Evolutionary conservation across 2,113 vertebrate species (phyloP).

Genomic region (Phyllopteryx taeniolatus): DNA sequence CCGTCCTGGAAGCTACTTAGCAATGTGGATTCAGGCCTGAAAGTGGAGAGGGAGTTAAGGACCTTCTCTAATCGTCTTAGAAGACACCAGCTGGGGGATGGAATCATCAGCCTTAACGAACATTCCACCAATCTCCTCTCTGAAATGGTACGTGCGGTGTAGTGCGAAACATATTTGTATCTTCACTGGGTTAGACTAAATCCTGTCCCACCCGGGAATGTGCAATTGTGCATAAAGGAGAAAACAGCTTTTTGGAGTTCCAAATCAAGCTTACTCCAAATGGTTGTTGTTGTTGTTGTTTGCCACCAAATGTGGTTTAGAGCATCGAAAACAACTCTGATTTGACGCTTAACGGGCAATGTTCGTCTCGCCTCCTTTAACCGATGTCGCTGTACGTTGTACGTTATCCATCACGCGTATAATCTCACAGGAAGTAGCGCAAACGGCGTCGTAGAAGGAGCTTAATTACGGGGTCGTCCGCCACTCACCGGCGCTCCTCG

Average conservation of each 20-base stretch:
- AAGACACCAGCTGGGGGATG: constrained; percentile 77
- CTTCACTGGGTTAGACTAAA: background rate
- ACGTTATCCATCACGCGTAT: too few species aligned
- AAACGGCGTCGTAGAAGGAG: too few species aligned
- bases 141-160: constrained; percentile 63
- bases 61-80: constrained; percentile 78
- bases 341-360: too few species aligned
- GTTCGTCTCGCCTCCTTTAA: too few species aligned
- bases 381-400: too few species aligned
- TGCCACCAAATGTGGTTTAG: background rate
- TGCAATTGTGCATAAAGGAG: background rate
- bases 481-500: too few species aligned
- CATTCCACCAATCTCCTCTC: constrained; percentile 79
- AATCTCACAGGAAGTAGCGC: too few species aligned
- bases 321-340: background rate
- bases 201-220: background rate
- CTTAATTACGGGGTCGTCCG: too few species aligned
- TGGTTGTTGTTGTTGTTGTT: background rate
- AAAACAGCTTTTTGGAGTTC: background rate
- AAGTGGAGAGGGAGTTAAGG: constrained; percentile 79
- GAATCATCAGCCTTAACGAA: constrained; percentile 82
- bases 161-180: background rate
- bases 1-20: constrained; percentile 78
- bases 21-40: constrained; percentile 69
- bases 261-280: too few species aligned